phyloP scores from a whole-genome alignment of 1,140 invertebrate species.

The Euura lappo region DNA sequence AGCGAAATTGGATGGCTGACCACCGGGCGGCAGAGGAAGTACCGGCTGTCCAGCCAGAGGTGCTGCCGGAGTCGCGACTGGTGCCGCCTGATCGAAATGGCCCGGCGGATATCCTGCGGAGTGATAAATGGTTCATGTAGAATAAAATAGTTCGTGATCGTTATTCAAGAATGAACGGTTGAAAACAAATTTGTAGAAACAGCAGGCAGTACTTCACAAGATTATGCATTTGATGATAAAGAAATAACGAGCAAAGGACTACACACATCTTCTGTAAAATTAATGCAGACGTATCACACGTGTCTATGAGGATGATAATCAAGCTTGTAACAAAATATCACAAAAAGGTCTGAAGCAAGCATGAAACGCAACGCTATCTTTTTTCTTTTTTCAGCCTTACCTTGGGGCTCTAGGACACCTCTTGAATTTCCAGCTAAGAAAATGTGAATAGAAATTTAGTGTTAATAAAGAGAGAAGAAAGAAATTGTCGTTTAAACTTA shows the following conservation, averaged over 20 bases:
- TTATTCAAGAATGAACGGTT: no score
- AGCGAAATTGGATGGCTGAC: conserved; percentile 53
- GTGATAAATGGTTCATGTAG: not conserved
- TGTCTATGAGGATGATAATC: not conserved
- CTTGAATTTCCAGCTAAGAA: conserved; percentile 57
- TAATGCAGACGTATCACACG: not conserved
- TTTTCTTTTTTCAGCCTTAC: conserved; percentile 40
- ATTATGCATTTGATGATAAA: no score
- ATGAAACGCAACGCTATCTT: conserved; percentile 16
- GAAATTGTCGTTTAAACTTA: not conserved
- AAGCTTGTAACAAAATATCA: not conserved
- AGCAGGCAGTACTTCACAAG: no score
- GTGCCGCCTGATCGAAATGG: conserved; percentile 50
- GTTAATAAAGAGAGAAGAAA: conserved; percentile 21
- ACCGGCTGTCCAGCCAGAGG: conserved; percentile 47
- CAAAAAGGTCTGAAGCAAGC: not conserved
- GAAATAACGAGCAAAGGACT: no score
- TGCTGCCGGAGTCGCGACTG: conserved; percentile 43
- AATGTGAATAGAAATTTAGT: conserved; percentile 46
- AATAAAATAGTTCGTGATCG: no score
- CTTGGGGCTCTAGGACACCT: conserved; percentile 55
- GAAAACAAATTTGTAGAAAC: no score
- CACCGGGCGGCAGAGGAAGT: conserved; percentile 51
- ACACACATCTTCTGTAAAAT: not conserved
- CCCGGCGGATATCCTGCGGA: conserved; percentile 46